Percentiles rank a stretch among this genome's conserved stretches.
Conservation (phyloP, 2,888 invertebrate genomes). For the Chloromyia formosa region DNA sequence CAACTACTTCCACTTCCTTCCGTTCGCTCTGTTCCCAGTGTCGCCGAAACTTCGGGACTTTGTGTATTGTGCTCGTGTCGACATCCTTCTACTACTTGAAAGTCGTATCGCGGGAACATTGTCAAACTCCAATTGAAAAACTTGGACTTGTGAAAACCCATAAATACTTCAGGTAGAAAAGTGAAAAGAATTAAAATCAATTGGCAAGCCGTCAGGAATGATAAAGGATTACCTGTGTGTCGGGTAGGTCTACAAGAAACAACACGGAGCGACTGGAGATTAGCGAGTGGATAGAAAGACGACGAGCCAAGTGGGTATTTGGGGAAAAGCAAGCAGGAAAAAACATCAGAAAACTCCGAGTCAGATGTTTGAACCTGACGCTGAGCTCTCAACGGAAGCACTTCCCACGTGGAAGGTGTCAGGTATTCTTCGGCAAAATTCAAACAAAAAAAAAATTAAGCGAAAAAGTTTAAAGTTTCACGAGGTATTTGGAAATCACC, state of each 20-base stretch:
- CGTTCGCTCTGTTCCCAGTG: background rate
- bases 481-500: background rate
- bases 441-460: background rate
- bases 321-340: background rate
- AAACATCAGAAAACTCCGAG: background rate
- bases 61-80: constrained; percentile 5
- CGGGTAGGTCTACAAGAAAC: constrained; percentile 12
- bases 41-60: background rate
- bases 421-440: background rate
- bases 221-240: constrained; percentile 52
- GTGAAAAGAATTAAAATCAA: constrained; percentile 53
- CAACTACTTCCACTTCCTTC: constrained; percentile 9
- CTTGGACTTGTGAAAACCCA: constrained; percentile 34
- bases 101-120: constrained; percentile 40
- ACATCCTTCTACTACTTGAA: background rate
- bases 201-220: constrained; percentile 54
- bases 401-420: background rate
- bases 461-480: background rate
- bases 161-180: constrained; percentile 44
- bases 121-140: constrained; percentile 43
- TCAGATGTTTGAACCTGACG: constrained; percentile 3
- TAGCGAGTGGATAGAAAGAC: background rate
- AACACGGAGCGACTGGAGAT: background rate
- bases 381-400: background rate
- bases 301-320: background rate